These are phyloP conservation scores for Haemorhous mexicanus DNA, from an alignment of 2,113 vertebrate genomes.

Conservation along the genomic window DNA sequence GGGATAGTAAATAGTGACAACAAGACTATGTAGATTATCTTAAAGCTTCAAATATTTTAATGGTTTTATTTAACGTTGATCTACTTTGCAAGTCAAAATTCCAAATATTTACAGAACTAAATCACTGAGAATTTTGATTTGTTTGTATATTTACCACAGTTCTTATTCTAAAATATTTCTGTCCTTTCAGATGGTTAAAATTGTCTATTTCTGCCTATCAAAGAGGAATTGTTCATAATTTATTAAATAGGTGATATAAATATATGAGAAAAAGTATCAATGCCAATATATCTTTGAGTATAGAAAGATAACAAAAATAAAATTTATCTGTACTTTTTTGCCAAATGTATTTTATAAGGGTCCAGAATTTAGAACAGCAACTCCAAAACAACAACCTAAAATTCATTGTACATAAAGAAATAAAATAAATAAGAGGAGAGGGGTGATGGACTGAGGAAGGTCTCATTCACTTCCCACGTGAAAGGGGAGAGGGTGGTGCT, in stretches of 20 bases:
- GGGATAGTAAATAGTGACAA: background rate
- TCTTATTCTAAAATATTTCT: background rate
- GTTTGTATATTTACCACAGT: background rate
- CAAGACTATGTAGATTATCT: background rate
- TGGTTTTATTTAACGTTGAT: background rate
- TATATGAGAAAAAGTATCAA: background rate
- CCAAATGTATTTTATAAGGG: background rate
- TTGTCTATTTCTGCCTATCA: background rate
- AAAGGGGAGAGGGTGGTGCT: background rate
- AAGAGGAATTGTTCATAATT: background rate
- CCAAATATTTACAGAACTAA: background rate
- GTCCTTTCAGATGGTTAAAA: background rate
- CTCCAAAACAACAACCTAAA: background rate
- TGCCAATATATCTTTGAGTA: background rate
- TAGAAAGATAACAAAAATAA: background rate
- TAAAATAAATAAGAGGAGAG: background rate
- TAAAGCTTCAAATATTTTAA: background rate
- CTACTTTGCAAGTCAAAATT: background rate
- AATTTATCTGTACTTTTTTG: background rate
- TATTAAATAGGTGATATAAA: background rate
- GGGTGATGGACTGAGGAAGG: background rate
- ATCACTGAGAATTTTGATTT: background rate
- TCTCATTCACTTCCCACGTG: background rate
- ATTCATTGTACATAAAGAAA: background rate
- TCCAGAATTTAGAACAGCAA: background rate